These are phyloP conservation scores for Atta cephalotes DNA, from an alignment of 1,140 invertebrate genomes.

Conservation along the genomic window DNA sequence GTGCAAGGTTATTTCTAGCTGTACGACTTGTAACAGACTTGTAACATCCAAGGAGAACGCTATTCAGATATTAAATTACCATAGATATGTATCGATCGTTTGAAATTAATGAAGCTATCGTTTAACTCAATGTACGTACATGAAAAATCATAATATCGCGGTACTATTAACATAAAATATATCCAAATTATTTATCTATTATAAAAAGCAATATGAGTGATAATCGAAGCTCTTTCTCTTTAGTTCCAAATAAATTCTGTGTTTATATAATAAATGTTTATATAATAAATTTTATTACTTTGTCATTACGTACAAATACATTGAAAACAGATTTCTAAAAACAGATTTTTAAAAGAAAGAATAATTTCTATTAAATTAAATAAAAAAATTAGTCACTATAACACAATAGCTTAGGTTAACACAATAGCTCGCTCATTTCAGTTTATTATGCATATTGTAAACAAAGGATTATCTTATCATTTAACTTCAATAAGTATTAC, in stretches of 20 bases:
- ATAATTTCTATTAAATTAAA: slow-evolving; percentile 8
- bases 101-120: too few species aligned
- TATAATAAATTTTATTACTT: neutral
- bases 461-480: slow-evolving; percentile 40
- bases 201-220: neutral
- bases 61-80: too few species aligned
- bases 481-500: neutral
- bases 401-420: too few species aligned
- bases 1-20: too few species aligned
- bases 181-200: too few species aligned
- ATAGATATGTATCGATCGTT: too few species aligned
- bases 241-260: neutral
- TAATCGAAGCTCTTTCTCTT: neutral
- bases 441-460: neutral
- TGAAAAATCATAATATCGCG: too few species aligned
- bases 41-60: too few species aligned
- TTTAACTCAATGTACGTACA: too few species aligned
- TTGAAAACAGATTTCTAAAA: neutral
- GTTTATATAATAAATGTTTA: neutral
- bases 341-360: neutral
- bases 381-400: neutral
- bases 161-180: too few species aligned
- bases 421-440: neutral
- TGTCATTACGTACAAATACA: neutral
- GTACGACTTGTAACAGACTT: too few species aligned